Conservation (phyloP, 1,140 invertebrate genomes). For the Diabrotica undecimpunctata region DNA sequence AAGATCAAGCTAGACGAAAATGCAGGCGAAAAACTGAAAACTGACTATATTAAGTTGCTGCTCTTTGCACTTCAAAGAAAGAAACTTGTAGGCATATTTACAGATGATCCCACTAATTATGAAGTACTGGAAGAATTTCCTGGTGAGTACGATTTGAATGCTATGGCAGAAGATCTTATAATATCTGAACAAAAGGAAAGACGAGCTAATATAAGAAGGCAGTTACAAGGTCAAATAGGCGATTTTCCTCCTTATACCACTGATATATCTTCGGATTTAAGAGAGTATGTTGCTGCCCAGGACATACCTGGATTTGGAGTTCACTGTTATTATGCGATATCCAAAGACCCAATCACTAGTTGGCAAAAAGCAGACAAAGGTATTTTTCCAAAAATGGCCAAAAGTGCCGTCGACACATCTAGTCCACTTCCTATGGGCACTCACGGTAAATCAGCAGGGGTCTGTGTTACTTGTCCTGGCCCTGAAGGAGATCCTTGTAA, state of each 20-base stretch:
- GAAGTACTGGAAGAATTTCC: slow-evolving; percentile 39
- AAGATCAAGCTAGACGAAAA: slow-evolving; percentile 38
- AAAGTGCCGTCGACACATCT: slow-evolving; percentile 26
- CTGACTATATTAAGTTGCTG: slow-evolving; percentile 45
- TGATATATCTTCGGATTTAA: slow-evolving; percentile 42
- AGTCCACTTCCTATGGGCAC: slow-evolving; percentile 9
- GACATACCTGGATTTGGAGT: slow-evolving; percentile 48
- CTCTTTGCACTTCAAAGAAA: slow-evolving; percentile 44
- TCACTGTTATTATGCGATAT: slow-evolving; percentile 47
- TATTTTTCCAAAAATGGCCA: slow-evolving; percentile 38
- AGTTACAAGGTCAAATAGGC: slow-evolving; percentile 27
- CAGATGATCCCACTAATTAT: slow-evolving; percentile 37
- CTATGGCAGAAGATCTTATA: slow-evolving; percentile 38
- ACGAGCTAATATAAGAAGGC: slow-evolving; percentile 21
- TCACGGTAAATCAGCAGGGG: slow-evolving; percentile 5
- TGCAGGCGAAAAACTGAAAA: slow-evolving; percentile 34
- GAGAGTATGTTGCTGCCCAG: slow-evolving; percentile 45
- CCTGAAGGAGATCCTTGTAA: slow-evolving; percentile 26
- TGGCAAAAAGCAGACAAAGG: slow-evolving; percentile 43
- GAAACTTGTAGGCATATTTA: slow-evolving; percentile 42
- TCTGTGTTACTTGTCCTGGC: slow-evolving; percentile 17
- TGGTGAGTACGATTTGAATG: slow-evolving; percentile 34
- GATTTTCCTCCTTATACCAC: slow-evolving; percentile 35
- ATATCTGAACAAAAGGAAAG: slow-evolving; percentile 36
- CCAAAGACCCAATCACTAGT: slow-evolving; percentile 42